Conservation (phyloP, 2,797 vertebrate genomes). For the Champsocephalus esox region DNA sequence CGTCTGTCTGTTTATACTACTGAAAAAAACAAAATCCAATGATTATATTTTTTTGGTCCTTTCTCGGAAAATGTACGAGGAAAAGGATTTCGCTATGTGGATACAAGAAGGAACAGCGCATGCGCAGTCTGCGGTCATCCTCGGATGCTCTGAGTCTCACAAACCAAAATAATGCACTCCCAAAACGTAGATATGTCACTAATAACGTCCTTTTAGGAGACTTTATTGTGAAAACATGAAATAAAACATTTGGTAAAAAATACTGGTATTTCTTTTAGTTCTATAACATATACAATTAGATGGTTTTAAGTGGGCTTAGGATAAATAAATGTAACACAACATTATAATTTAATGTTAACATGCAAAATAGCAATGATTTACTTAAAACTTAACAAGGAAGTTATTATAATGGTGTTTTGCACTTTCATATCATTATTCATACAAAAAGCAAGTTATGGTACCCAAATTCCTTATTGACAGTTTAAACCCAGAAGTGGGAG, state of each 20-base stretch:
- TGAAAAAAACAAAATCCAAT: constrained; percentile 27
- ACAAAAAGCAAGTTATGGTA: neutral
- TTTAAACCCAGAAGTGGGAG: neutral
- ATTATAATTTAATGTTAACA: neutral
- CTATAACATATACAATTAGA: too few relatives aligned
- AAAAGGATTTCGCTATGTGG: constrained; percentile 63
- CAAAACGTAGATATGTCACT: neutral
- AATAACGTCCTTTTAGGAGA: too few relatives aligned
- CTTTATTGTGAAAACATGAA: too few relatives aligned
- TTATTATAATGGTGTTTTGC: too few relatives aligned
- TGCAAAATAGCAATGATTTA: neutral
- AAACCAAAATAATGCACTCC: neutral
- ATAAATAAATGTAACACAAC: too few relatives aligned
- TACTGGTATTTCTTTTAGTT: too few relatives aligned
- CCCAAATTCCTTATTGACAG: neutral
- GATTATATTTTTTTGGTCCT: constrained; percentile 36
- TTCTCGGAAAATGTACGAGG: constrained; percentile 67
- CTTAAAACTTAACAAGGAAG: too few relatives aligned
- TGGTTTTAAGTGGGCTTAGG: too few relatives aligned
- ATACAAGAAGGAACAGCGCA: constrained; percentile 57
- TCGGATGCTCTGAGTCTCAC: constrained; percentile 12
- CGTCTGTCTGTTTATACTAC: neutral
- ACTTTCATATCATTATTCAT: too few relatives aligned
- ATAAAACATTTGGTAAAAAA: too few relatives aligned
- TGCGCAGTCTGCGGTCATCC: constrained; percentile 64